These are phyloP conservation scores for Eclectus roratus DNA, from an alignment of 2,113 vertebrate species.

Conservation along the genomic window DNA sequence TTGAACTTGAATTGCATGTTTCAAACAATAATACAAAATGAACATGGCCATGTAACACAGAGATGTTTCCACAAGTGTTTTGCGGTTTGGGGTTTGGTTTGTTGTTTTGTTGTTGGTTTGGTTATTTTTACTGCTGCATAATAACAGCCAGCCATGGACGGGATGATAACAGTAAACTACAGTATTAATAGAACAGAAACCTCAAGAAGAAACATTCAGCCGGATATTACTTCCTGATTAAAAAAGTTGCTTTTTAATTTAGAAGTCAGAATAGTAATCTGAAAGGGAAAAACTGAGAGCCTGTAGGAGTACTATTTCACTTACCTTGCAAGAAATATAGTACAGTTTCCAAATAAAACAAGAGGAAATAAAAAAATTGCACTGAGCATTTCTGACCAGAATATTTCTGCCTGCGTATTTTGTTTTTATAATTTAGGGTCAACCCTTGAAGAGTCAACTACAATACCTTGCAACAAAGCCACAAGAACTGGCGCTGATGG, in stretches of 20 bases:
- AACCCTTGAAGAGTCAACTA: neutral
- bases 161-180: neutral
- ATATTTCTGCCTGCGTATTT: neutral
- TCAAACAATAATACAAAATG: conserved; percentile 9
- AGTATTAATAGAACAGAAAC: neutral
- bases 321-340: neutral
- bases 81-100: neutral
- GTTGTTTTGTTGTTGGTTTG: neutral
- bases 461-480: neutral
- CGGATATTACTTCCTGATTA: neutral
- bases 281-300: neutral
- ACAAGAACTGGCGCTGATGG: neutral
- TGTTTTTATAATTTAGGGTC: neutral
- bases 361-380: neutral
- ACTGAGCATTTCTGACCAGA: neutral
- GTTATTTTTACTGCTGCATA: neutral
- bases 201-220: neutral
- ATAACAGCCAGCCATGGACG: neutral
- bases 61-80: neutral
- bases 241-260: conserved; percentile 11
- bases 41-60: neutral
- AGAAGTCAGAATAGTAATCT: conserved; percentile 8
- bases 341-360: neutral
- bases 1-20: conserved; percentile 31
- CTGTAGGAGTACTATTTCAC: neutral